These are phyloP conservation scores for Steatocranus sp. DNA, from an alignment of 2,797 vertebrate species.

Conservation along the genomic window DNA sequence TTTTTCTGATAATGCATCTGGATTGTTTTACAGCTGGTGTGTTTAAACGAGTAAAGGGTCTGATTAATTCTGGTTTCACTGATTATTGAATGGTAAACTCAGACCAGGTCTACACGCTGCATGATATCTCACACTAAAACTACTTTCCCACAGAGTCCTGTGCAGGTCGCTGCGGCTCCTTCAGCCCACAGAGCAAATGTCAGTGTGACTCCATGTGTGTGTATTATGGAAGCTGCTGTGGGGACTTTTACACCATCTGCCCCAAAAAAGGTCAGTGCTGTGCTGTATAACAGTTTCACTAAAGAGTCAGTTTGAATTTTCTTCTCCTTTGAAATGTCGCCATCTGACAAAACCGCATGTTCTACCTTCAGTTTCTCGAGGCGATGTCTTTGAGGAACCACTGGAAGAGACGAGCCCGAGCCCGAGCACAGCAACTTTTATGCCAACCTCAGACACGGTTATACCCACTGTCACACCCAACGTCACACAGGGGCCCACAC, in stretches of 20 bases:
- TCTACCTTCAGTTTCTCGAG: conserved; percentile 75
- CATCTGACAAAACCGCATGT: background rate
- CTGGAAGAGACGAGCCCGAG: background rate
- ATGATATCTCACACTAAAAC: background rate
- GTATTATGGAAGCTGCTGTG: conserved; percentile 92
- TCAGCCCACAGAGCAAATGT: conserved; percentile 76
- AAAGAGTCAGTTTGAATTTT: background rate
- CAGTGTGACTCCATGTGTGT: conserved; percentile 90
- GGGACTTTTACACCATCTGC: conserved; percentile 78
- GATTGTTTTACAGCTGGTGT: background rate
- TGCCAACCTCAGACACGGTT: background rate
- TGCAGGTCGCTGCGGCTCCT: conserved; percentile 78
- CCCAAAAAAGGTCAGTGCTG: conserved; percentile 79
- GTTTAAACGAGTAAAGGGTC: background rate
- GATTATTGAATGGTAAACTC: background rate
- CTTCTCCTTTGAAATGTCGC: background rate
- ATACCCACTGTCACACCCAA: background rate
- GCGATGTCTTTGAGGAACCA: conserved; percentile 80
- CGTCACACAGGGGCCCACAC: background rate
- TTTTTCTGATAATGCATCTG: background rate
- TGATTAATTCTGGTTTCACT: background rate
- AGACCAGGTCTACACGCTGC: background rate
- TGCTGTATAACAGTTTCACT: background rate
- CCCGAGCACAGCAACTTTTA: background rate
- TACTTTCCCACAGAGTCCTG: conserved; percentile 81